These are phyloP conservation scores for Rhodinocichla rosea DNA, from an alignment of 2,113 vertebrate species.

Conservation along the genomic window DNA sequence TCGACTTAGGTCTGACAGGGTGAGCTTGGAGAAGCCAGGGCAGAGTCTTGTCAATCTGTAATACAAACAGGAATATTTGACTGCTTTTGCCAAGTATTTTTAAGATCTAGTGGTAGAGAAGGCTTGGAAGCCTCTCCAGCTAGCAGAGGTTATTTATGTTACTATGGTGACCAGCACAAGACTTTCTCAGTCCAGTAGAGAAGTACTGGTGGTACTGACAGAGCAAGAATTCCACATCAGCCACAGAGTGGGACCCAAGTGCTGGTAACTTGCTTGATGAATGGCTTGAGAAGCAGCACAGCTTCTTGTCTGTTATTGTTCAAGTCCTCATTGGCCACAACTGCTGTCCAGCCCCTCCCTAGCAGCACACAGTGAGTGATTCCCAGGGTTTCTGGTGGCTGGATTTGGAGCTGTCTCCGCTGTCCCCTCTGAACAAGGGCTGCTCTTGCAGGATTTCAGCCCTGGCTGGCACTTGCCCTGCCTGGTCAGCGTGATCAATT, in stretches of 20 bases:
- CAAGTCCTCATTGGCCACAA: background rate
- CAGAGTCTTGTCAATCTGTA: background rate
- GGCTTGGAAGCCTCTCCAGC: background rate
- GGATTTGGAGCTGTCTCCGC: background rate
- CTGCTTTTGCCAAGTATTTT: background rate
- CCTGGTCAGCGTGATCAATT: background rate
- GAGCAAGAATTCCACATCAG: background rate
- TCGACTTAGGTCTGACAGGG: background rate
- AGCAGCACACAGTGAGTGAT: background rate
- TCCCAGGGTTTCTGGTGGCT: background rate
- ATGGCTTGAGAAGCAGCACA: background rate
- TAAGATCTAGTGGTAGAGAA: background rate
- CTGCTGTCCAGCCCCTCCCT: background rate
- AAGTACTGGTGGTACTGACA: background rate
- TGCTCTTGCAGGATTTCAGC: background rate
- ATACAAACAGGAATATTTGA: background rate
- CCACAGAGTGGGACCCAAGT: rapidly evolving
- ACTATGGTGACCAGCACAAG: background rate
- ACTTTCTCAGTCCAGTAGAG: background rate
- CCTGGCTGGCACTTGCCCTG: background rate
- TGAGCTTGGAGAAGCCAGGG: background rate
- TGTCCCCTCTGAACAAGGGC: background rate
- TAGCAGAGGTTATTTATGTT: background rate
- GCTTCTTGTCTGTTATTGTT: background rate
- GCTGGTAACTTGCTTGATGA: background rate